These are phyloP conservation scores for Pampus argenteus DNA, from an alignment of 2,797 vertebrate species.

Conservation along the genomic window DNA sequence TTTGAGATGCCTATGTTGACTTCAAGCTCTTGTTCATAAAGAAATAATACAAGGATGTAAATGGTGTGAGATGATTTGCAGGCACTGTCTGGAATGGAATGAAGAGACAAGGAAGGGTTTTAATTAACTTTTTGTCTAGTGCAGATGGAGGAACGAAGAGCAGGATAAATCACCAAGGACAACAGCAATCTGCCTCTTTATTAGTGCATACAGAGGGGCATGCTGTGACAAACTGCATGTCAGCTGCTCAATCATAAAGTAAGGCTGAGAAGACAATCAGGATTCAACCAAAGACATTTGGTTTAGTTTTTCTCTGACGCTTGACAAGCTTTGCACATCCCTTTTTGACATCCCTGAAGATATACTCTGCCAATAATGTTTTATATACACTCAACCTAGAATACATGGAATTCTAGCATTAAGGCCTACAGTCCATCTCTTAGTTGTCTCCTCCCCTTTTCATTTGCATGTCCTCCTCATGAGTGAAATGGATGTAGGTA, in stretches of 20 bases:
- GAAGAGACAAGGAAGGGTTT: conserved; percentile 71
- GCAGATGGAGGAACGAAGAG: conserved; percentile 70
- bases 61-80: conserved; percentile 77
- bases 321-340: conserved; percentile 13
- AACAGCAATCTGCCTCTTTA: conserved; percentile 82
- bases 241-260: conserved; percentile 74
- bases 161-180: conserved; percentile 81
- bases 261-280: conserved; percentile 57
- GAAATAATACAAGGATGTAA: conserved; percentile 72
- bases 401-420: conserved; percentile 12
- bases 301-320: conserved; percentile 49
- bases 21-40: conserved; percentile 60
- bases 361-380: conserved; percentile 3
- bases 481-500: conserved; percentile 21
- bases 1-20: conserved; percentile 26
- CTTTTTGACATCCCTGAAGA: conserved; percentile 32
- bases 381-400: conserved; percentile 9
- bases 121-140: conserved; percentile 80
- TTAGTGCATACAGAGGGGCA: conserved; percentile 60
- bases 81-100: conserved; percentile 63
- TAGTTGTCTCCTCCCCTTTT: conserved; percentile 11
- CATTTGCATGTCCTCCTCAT: conserved; percentile 39
- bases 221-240: conserved; percentile 63
- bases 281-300: conserved; percentile 48
- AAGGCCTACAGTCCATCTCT: conserved; percentile 22